Conservation (phyloP, 2,888 invertebrate species). For the Cyrtodaria siliqua region DNA sequence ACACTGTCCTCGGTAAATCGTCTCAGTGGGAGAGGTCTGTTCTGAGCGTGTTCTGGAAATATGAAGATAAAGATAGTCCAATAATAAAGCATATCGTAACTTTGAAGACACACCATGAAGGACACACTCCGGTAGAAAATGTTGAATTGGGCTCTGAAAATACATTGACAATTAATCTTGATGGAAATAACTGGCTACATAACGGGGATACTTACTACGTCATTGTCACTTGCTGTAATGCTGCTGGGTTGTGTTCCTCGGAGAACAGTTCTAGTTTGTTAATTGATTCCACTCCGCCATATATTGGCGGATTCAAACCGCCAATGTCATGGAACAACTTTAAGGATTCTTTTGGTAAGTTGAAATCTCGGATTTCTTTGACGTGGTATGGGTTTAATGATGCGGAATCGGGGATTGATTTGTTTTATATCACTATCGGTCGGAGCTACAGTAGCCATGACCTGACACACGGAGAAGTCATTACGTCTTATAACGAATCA, state of each 20-base stretch:
- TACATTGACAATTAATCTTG: slow-evolving; percentile 34
- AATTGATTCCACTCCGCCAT: slow-evolving; percentile 71
- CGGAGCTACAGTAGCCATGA: slow-evolving; percentile 52
- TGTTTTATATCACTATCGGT: slow-evolving; percentile 51
- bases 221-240: slow-evolving; percentile 61
- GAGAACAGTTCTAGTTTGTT: slow-evolving; percentile 42
- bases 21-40: slow-evolving; percentile 61
- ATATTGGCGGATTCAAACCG: slow-evolving; percentile 66
- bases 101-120: slow-evolving; percentile 53
- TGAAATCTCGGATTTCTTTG: slow-evolving; percentile 23
- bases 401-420: slow-evolving; percentile 58
- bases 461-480: too few species aligned
- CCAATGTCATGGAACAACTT: slow-evolving; percentile 50
- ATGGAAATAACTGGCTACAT: slow-evolving; percentile 40
- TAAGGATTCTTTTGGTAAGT: not conserved
- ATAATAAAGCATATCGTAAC: slow-evolving; percentile 48
- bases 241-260: slow-evolving; percentile 63
- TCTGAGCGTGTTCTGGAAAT: slow-evolving; percentile 43
- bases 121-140: slow-evolving; percentile 53
- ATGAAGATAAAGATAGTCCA: slow-evolving; percentile 56
- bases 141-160: slow-evolving; percentile 44
- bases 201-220: slow-evolving; percentile 60
- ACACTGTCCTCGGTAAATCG: not conserved
- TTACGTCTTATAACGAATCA: too few species aligned
- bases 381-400: slow-evolving; percentile 70